phyloP scores from a whole-genome alignment of 2,797 vertebrate genomes.

The Chelonia mydas region DNA sequence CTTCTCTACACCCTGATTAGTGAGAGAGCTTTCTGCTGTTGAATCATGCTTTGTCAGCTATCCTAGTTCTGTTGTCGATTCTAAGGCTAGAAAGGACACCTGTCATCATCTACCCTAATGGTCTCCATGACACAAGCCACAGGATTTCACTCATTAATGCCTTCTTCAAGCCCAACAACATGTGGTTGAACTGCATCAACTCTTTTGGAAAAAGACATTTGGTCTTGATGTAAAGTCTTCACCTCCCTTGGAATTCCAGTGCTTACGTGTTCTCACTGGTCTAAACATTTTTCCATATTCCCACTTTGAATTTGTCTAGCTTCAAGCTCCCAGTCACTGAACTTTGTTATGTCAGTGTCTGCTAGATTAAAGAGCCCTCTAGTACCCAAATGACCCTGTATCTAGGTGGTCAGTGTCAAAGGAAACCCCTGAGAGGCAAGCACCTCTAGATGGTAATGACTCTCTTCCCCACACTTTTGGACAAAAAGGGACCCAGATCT shows the following conservation, averaged over 20 bases:
- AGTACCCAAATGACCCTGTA: background rate
- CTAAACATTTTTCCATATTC: background rate
- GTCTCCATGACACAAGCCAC: background rate
- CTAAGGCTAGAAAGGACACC: background rate
- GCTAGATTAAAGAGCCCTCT: background rate
- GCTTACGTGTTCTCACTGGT: background rate
- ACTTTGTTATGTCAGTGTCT: background rate
- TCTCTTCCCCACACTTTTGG: background rate
- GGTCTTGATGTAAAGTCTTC: background rate
- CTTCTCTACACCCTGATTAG: background rate
- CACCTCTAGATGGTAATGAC: background rate
- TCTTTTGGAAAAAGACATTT: background rate
- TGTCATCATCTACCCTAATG: no score
- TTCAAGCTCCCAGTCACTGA: background rate
- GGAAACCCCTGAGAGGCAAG: background rate
- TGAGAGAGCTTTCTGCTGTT: background rate
- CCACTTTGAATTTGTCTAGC: background rate
- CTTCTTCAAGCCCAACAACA: background rate
- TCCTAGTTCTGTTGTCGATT: background rate
- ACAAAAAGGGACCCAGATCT: background rate
- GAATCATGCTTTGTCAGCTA: slow-evolving; percentile 25
- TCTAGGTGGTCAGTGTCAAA: background rate
- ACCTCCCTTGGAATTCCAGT: background rate
- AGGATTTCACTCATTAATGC: background rate
- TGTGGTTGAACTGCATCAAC: background rate